phyloP scores from a whole-genome alignment of 2,113 vertebrate species.

The Herpetotheres cachinnans region DNA sequence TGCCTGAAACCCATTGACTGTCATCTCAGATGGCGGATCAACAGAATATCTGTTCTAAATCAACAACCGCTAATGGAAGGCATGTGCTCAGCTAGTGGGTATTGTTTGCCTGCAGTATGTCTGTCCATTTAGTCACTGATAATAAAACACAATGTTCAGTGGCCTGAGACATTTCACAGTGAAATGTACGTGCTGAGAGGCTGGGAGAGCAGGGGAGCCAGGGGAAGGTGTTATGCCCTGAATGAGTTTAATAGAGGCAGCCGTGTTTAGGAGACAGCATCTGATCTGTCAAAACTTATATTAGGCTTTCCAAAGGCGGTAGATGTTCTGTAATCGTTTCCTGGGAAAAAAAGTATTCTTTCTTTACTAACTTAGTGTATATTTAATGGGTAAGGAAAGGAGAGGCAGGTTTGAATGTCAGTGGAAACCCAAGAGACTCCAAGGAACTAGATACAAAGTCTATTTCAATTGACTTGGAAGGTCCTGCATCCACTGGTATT shows the following conservation, averaged over 20 bases:
- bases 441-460: neutral
- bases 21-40: neutral
- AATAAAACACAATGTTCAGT: neutral
- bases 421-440: neutral
- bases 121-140: neutral
- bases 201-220: neutral
- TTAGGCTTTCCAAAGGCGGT: neutral
- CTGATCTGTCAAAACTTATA: neutral
- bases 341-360: neutral
- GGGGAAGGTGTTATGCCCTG: neutral
- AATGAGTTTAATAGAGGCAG: neutral
- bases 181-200: neutral
- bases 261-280: neutral
- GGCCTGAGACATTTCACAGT: neutral
- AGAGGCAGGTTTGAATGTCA: neutral
- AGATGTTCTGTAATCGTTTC: neutral
- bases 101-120: neutral
- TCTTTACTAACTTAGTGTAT: neutral
- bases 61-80: neutral
- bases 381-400: neutral
- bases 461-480: neutral
- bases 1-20: neutral
- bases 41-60: neutral
- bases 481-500: neutral
- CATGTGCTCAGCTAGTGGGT: neutral